These are phyloP conservation scores for Enteromius argenteus DNA, from an alignment of 2,797 vertebrate species.

Conservation along the genomic window DNA sequence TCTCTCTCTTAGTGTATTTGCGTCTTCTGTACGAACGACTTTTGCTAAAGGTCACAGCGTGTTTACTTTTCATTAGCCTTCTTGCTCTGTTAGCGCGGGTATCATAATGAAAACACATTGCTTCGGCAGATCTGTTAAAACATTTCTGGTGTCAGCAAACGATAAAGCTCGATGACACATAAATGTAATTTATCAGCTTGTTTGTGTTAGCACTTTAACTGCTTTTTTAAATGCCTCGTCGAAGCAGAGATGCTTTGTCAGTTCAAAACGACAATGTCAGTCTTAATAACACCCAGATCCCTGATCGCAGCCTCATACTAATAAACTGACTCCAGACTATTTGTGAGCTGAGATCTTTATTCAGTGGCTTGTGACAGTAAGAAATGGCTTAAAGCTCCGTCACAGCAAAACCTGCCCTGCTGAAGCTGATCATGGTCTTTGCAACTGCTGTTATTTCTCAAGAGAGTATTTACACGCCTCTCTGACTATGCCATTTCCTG, in stretches of 20 bases:
- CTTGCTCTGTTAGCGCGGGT: conserved; percentile 65
- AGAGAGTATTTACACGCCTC: conserved; percentile 49
- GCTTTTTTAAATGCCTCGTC: conserved; percentile 78
- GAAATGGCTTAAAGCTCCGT: background rate
- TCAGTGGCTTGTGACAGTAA: conserved; percentile 47
- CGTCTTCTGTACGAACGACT: conserved; percentile 64
- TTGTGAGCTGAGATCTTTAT: conserved; percentile 69
- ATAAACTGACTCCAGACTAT: conserved; percentile 70
- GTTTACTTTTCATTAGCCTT: conserved; percentile 79
- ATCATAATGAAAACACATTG: conserved; percentile 78
- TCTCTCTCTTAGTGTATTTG: conserved; percentile 67
- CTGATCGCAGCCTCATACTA: conserved; percentile 74
- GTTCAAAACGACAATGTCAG: conserved; percentile 82
- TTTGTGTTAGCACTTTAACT: conserved; percentile 81
- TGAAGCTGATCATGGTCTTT: conserved; percentile 36
- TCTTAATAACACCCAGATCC: conserved; percentile 79
- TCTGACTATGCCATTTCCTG: conserved; percentile 55
- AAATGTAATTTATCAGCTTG: conserved; percentile 82
- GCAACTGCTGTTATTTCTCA: conserved; percentile 51
- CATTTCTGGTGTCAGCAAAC: conserved; percentile 82
- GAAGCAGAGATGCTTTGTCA: conserved; percentile 79
- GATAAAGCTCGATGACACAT: conserved; percentile 77
- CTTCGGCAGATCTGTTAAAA: conserved; percentile 77
- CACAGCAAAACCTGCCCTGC: background rate
- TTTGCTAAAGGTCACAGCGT: conserved; percentile 77